These are phyloP conservation scores for Hyperoplus immaculatus DNA, from an alignment of 2,797 vertebrate genomes.

Conservation along the genomic window DNA sequence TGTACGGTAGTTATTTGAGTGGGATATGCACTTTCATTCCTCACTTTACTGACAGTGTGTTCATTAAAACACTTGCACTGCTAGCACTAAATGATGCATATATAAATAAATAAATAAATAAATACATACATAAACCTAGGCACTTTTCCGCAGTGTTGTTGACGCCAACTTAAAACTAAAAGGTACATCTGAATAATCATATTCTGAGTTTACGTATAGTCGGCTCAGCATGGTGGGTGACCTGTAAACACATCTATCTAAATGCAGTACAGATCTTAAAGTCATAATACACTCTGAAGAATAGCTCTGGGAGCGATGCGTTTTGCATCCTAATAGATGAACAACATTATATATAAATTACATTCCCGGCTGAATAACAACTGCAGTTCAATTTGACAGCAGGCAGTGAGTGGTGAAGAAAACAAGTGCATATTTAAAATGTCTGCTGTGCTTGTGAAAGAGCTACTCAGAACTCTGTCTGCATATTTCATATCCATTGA, in stretches of 20 bases:
- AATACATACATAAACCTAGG: conserved; percentile 8
- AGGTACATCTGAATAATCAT: neutral
- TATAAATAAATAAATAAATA: neutral
- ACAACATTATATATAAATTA: conserved; percentile 24
- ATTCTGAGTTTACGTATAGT: conserved; percentile 15
- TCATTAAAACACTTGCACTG: conserved; percentile 18
- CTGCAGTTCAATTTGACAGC: conserved; percentile 10
- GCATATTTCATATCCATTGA: neutral
- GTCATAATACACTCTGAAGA: conserved; percentile 28
- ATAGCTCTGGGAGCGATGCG: neutral
- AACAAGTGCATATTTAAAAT: conserved; percentile 7
- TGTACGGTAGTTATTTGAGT: neutral
- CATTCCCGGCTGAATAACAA: neutral
- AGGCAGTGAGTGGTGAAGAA: neutral
- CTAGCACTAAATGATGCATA: neutral
- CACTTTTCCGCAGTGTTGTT: neutral
- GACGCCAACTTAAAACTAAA: neutral
- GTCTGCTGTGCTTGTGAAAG: neutral
- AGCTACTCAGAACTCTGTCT: neutral
- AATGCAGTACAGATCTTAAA: conserved; percentile 23
- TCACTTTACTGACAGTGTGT: neutral
- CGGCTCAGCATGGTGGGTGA: conserved; percentile 7
- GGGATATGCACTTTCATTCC: conserved; percentile 7
- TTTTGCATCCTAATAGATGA: conserved; percentile 20
- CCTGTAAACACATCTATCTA: neutral